Conservation (phyloP, 1,140 invertebrate genomes). For the Nylanderia fulva region DNA sequence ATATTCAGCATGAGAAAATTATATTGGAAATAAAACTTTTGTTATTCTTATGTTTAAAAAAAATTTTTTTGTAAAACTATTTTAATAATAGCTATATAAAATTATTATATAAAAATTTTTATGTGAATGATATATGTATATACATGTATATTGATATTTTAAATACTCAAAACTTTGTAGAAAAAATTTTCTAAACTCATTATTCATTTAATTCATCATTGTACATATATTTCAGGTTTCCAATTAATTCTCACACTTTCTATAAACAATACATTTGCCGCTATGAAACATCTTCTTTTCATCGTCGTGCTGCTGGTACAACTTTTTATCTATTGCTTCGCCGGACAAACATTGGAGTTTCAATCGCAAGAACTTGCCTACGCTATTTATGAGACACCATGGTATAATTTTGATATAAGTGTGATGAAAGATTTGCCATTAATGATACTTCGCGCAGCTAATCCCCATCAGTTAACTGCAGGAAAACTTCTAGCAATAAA, state of each 20-base stretch:
- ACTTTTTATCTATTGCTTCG: conserved; percentile 40
- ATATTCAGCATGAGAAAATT: no score
- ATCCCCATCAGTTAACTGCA: conserved; percentile 25
- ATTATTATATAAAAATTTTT: no score
- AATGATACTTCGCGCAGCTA: conserved; percentile 20
- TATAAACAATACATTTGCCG: neutral
- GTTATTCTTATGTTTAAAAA: no score
- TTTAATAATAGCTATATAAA: no score
- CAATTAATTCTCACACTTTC: conserved; percentile 43
- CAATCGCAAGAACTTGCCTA: conserved; percentile 33
- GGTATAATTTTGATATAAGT: conserved; percentile 37
- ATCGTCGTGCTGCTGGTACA: conserved; percentile 33
- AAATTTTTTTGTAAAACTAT: no score
- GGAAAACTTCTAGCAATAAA: conserved; percentile 62
- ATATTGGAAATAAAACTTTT: no score
- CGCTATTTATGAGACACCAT: conserved; percentile 25
- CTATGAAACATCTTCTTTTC: conserved; percentile 1
- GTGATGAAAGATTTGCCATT: conserved; percentile 28
- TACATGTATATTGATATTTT: no score
- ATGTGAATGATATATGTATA: no score
- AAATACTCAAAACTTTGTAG: no score
- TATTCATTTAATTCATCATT: neutral
- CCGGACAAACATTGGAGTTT: conserved; percentile 35
- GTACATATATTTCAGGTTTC: conserved; percentile 51
- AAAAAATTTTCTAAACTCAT: no score